Evolutionary conservation across 23 tunicate species (phyloP), one percentile per base, ranked within the genome.

Genomic region (Clavelina lepadiformis): DNA sequence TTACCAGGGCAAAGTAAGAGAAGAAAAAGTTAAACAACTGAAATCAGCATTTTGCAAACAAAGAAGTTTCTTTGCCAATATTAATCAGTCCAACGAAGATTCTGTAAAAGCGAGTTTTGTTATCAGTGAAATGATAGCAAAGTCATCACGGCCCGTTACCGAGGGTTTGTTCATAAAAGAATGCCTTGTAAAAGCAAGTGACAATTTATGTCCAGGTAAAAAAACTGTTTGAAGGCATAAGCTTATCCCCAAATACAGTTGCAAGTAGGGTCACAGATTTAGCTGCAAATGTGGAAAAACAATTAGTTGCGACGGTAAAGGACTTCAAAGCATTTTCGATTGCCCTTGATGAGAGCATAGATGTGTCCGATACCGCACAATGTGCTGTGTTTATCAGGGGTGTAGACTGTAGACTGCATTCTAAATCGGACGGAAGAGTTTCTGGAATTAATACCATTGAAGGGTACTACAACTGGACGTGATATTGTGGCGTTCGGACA

Each of bases 361-460:
- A 57, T 57, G 63, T 54, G 46, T 38, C 75, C 19, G 83, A 78
- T 32, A 68, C 58, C 45, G 56, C 82, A n/a, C 46, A 61, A 13
- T 78, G 75, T 68, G 83, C 83, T 78, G 83, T 68, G 41, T 68
- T 78, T 37, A 68, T 78, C 55, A 35, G 83, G 46, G 83, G 83
- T 68, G 83, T 78, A 1, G 81, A 75, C 63, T 68, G 83, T 78
- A 1, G 81, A 75, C 63, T 5, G 35, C 55, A 52, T 31, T 63
- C 51, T 75, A 36, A 63, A 75, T 59, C 32, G 68, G 28, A 68
- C 58, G 2, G 82, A 76, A 61, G 75, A 78, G 46, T 68, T 78
- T 38, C 44, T 78, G 49, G 83, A 78, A 46, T 78, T 78, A 56
- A 57, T 68, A 57, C 83, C 83, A 54, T 20, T 78, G 68, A 68